Base-by-base conservation (phyloP, 1,140 invertebrate species). In the Campoletis sonorensis region DNA sequence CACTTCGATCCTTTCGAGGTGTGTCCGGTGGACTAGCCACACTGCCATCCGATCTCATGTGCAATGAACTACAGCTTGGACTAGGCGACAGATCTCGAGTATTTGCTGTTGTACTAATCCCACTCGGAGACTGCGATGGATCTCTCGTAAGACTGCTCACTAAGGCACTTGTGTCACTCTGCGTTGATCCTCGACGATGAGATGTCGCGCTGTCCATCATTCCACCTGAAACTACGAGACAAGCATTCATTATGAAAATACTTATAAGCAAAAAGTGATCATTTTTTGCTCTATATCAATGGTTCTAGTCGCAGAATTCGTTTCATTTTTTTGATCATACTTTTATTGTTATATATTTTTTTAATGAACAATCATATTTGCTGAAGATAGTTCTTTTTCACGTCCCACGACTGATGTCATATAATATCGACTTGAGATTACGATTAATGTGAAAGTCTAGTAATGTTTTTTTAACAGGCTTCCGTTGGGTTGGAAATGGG, bases 121-220 rank as follows among this genome's bases (percentile, higher is more conserved):
- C 90, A 84, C 91, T 92, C 21, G 92, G 93, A 5, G 93, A 94
- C 79, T 93, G 93, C 37, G 93, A 94, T 70, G 93, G 89, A 91
- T 95, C 94, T 83, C 92, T 89, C 18, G 94, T 93, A 75, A 95
- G 86, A 84, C 94, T 94, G 86, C 93, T 94, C 7, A 95, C 93
- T 83, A 95, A 89, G 79, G 94, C 94, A 89, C 94, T 94, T 37
- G 94, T 95, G 84, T 95, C 94, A 82, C 94, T 95, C 84, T 94
- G 94, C 18, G 94, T 94, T 13, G 94, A 94, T 73, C 93, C 93
- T 33, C 94, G 88, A 80, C 93, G 89, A 84, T 92, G 92, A 18
- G 91, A 93, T 18, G 88, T 90, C 45, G 84, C 86, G 81, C 90
- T 92, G 79, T 92, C 92, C 61, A 87, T 80, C 89, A 92, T 92